Conservation (phyloP, 1,140 invertebrate species). For the Lerema accius region DNA sequence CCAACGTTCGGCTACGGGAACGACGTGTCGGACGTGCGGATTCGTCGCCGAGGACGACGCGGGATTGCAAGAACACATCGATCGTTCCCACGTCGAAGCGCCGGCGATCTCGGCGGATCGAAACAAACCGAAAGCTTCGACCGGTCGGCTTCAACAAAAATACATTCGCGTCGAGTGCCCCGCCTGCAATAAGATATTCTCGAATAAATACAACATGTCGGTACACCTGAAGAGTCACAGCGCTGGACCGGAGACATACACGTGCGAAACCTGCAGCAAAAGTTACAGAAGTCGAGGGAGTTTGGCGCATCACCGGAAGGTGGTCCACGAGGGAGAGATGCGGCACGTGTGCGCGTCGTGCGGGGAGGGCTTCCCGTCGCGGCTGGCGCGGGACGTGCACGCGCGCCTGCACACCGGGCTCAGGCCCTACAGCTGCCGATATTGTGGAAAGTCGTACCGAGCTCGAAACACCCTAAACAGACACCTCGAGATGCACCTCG, state of each 20-base stretch:
- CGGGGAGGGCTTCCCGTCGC: constrained; percentile 63
- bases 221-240: constrained; percentile 55
- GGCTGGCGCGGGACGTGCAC: constrained; percentile 61
- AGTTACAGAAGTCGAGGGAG: constrained; percentile 49
- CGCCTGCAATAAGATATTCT: constrained; percentile 63
- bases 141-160: constrained; percentile 55
- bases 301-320: constrained; percentile 47
- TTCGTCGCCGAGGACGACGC: constrained; percentile 30
- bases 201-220: constrained; percentile 70
- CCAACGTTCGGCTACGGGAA: background rate
- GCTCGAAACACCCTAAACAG: constrained; percentile 57
- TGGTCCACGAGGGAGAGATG: constrained; percentile 57
- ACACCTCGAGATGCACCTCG: constrained; percentile 63
- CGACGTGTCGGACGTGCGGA: constrained; percentile 51
- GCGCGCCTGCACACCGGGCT: constrained; percentile 76
- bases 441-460: constrained; percentile 77
- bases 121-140: constrained; percentile 31
- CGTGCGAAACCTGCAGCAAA: constrained; percentile 55
- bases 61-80: constrained; percentile 50
- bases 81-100: constrained; percentile 39
- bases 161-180: constrained; percentile 63
- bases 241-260: constrained; percentile 9
- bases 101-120: constrained; percentile 11
- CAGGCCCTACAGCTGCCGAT: constrained; percentile 82
- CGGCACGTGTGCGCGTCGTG: constrained; percentile 55